Percentiles rank a stretch among this genome's conserved stretches.
Conservation (phyloP, 2,888 invertebrate genomes). For the Automeris io region DNA sequence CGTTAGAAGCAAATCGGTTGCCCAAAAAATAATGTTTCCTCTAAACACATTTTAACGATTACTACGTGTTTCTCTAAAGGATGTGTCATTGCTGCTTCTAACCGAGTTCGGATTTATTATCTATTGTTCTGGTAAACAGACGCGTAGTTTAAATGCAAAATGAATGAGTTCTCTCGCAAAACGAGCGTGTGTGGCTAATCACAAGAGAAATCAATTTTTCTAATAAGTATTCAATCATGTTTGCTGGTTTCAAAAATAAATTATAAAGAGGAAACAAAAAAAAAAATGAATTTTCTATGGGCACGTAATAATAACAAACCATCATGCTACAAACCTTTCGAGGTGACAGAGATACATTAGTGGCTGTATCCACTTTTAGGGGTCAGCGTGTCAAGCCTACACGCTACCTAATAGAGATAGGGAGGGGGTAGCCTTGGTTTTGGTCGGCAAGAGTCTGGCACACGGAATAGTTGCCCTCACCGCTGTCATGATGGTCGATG, state of each 20-base stretch:
- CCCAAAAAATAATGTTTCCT: slow-evolving; percentile 9
- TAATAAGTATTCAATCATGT: neutral
- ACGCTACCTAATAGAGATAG: too few relatives aligned
- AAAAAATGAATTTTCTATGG: too few relatives aligned
- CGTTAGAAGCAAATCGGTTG: neutral
- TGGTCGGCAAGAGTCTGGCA: too few relatives aligned
- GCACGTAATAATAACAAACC: too few relatives aligned
- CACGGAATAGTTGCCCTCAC: too few relatives aligned
- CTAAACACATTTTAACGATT: slow-evolving; percentile 14
- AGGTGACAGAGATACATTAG: too few relatives aligned
- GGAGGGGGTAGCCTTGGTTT: too few relatives aligned
- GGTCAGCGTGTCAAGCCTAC: too few relatives aligned
- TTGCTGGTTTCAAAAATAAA: neutral
- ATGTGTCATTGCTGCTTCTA: slow-evolving; percentile 31
- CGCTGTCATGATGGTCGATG: too few relatives aligned
- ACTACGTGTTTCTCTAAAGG: slow-evolving; percentile 21
- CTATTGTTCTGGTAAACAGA: slow-evolving; percentile 44
- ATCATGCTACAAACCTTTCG: too few relatives aligned
- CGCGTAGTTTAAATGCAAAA: slow-evolving; percentile 37
- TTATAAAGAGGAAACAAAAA: neutral
- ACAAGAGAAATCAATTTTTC: slow-evolving; percentile 7
- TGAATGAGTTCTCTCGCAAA: slow-evolving; percentile 29
- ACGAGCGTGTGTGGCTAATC: slow-evolving; percentile 17
- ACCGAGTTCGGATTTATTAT: slow-evolving; percentile 32
- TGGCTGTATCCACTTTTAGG: too few relatives aligned